A percentile compares a stretch with the other conserved stretches of the same genome.
phyloP scores from a whole-genome alignment of 2,797 vertebrate species.

The Pempheris klunzingeri region DNA sequence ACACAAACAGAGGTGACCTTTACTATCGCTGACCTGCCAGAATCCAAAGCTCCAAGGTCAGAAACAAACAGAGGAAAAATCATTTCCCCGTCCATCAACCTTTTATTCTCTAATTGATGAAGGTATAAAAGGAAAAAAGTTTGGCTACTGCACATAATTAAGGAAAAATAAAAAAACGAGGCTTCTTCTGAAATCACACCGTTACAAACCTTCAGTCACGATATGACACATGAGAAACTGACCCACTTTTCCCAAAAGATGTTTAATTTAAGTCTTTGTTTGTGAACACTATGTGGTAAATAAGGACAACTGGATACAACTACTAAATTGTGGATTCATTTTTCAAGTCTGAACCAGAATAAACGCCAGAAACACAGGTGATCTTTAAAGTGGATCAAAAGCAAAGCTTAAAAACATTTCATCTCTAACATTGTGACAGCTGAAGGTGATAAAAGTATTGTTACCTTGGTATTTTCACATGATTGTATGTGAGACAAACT shows the following conservation, averaged over 20 bases:
- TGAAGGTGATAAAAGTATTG: background rate
- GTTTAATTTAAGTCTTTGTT: background rate
- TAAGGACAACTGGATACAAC: background rate
- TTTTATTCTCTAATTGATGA: background rate
- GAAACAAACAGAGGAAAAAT: background rate
- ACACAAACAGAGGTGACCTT: conserved; percentile 80
- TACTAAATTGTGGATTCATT: background rate
- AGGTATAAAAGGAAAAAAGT: background rate
- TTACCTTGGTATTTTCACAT: background rate
- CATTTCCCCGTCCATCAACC: background rate
- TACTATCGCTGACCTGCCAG: conserved; percentile 60
- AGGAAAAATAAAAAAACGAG: background rate
- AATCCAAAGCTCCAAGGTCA: conserved; percentile 70
- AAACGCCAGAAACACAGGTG: background rate
- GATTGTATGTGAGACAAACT: background rate
- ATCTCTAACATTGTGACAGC: too few species aligned
- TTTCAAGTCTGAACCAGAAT: background rate
- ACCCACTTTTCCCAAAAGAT: too few species aligned
- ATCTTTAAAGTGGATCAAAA: too few species aligned
- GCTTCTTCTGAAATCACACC: background rate
- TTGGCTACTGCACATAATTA: background rate
- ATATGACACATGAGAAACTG: background rate
- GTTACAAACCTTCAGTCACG: background rate
- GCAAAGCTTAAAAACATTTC: too few species aligned
- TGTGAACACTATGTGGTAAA: background rate